These are phyloP conservation scores for Sabatieria punctata DNA, from an alignment of 2,888 invertebrate species.

Conservation along the genomic window DNA sequence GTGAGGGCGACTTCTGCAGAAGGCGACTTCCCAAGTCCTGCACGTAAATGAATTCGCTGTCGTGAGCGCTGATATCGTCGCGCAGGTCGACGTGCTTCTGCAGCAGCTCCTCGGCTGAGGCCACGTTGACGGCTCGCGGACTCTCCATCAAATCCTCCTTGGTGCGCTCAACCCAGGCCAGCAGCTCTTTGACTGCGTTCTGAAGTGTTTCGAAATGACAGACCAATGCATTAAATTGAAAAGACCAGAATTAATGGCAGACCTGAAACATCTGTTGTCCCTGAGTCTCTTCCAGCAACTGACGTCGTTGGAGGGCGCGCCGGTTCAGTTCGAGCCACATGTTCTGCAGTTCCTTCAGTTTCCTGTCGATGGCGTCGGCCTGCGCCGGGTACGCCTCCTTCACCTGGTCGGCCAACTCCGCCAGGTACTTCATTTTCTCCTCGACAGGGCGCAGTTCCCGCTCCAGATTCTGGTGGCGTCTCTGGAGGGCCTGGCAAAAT, in stretches of 20 bases:
- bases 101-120: constrained; percentile 69
- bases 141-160: constrained; percentile 1
- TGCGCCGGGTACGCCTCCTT: constrained; percentile 71
- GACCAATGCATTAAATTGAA: neutral
- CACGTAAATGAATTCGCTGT: constrained; percentile 50
- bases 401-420: constrained; percentile 55
- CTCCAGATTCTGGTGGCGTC: constrained; percentile 48
- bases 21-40: constrained; percentile 50
- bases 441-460: constrained; percentile 80
- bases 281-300: constrained; percentile 74
- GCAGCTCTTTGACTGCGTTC: constrained; percentile 11
- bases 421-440: constrained; percentile 71
- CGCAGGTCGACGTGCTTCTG: constrained; percentile 74
- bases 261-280: constrained; percentile 75
- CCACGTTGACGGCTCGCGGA: constrained; percentile 42
- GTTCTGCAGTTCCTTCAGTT: constrained; percentile 64
- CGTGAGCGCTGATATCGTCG: constrained; percentile 3
- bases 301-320: constrained; percentile 64
- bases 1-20: constrained; percentile 46
- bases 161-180: constrained; percentile 41
- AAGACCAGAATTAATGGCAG: constrained; percentile 41
- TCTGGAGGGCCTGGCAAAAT: constrained; percentile 73
- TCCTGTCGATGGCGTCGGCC: constrained; percentile 58
- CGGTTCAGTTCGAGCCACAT: constrained; percentile 66
- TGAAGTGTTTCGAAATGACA: neutral